A percentile compares a stretch with the other conserved stretches of the same genome.
Conservation (phyloP, 2,888 invertebrate species). For the Dascillus cervinus region DNA sequence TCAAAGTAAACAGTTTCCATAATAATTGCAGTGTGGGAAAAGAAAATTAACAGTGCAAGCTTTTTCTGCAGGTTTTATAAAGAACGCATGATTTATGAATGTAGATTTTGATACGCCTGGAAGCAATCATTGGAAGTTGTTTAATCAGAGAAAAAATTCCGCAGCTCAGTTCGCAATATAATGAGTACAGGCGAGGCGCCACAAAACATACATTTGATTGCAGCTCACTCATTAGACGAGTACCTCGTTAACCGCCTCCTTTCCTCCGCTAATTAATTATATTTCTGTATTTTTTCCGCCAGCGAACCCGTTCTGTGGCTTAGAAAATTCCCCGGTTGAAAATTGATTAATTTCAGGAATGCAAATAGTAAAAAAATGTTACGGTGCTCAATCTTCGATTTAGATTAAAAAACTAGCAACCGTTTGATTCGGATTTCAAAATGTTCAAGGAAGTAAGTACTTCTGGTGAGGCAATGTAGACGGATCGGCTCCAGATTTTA, state of each 20-base stretch:
- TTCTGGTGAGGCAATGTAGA: too few species aligned
- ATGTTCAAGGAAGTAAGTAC: too few species aligned
- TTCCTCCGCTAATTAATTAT: constrained; percentile 3
- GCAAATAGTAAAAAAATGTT: too few species aligned
- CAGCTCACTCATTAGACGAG: constrained; percentile 3
- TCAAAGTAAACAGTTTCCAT: constrained; percentile 6
- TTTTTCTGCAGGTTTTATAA: constrained; percentile 8
- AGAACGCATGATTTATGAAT: constrained; percentile 12
- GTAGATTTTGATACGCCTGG: constrained; percentile 11
- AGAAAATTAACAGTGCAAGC: constrained; percentile 10
- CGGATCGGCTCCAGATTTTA: too few species aligned
- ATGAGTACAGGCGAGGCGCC: constrained; percentile 5
- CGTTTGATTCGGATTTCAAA: too few species aligned
- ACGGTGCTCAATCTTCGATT: too few species aligned
- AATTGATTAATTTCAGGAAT: too few species aligned
- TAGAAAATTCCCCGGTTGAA: too few species aligned
- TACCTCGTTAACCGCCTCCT: constrained; percentile 3
- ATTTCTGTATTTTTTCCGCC: too few species aligned
- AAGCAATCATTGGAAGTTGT: constrained; percentile 8
- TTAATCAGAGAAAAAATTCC: constrained; percentile 8
- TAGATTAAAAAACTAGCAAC: too few species aligned
- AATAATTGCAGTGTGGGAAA: constrained; percentile 9
- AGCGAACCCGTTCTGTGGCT: too few species aligned
- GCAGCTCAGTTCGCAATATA: constrained; percentile 1
- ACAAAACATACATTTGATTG: constrained; percentile 5